phyloP scores from a whole-genome alignment of 1,140 invertebrate species.

The Platorchestia sp. region DNA sequence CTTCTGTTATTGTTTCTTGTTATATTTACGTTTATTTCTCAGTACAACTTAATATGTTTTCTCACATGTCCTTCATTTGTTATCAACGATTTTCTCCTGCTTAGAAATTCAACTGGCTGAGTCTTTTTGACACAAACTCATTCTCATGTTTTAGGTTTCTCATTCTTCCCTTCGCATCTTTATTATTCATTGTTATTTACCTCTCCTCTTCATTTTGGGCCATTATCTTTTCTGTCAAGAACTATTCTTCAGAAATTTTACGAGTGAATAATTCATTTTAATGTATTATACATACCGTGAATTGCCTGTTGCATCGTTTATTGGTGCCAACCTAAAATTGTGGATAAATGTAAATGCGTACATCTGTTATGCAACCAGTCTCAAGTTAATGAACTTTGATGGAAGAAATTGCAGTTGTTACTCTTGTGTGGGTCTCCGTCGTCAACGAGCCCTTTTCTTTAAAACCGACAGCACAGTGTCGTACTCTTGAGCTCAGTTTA shows the following conservation, averaged over 20 bases:
- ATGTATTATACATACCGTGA: not conserved
- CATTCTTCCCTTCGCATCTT: not conserved
- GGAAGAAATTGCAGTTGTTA: not conserved
- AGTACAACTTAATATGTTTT: not conserved
- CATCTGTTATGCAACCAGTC: not conserved
- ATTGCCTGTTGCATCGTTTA: not conserved
- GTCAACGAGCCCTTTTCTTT: not conserved
- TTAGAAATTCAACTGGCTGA: not conserved
- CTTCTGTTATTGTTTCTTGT: conserved; percentile 32
- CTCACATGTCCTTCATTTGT: not conserved
- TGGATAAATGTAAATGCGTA: not conserved
- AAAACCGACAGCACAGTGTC: not conserved
- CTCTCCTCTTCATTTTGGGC: not conserved
- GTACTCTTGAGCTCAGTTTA: not conserved
- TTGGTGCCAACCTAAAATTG: not conserved
- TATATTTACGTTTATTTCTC: not conserved
- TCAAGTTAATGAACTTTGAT: not conserved
- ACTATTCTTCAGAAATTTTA: not conserved
- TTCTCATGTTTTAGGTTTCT: not conserved
- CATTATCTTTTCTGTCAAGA: conserved; percentile 1
- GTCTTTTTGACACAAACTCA: not conserved
- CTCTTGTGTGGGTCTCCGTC: not conserved
- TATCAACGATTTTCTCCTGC: not conserved
- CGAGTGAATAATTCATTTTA: not conserved
- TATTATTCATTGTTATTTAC: not conserved